A percentile compares a stretch with the other conserved stretches of the same genome.
Conservation (phyloP, 2,113 vertebrate genomes). For the Dermatemys mawii region DNA sequence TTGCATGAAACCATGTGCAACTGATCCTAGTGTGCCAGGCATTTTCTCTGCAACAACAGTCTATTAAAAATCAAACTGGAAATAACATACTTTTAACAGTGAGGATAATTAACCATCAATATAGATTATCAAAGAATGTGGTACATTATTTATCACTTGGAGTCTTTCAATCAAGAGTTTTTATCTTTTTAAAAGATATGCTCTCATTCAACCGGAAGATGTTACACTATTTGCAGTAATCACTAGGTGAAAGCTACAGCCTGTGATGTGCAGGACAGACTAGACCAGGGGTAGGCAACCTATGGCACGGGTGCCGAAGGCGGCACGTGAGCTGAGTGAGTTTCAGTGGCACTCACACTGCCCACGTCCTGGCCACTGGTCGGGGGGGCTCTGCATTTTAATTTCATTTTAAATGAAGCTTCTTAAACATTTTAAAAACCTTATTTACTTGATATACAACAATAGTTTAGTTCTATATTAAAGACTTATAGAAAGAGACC, state of each 20-base stretch:
- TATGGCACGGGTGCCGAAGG: no score
- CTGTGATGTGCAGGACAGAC: not conserved
- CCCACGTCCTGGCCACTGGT: no score
- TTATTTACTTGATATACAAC: no score
- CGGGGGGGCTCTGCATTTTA: no score
- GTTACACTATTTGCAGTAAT: not conserved
- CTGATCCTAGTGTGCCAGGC: not conserved
- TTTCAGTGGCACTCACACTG: no score
- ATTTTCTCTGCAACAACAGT: not conserved
- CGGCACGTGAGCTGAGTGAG: no score
- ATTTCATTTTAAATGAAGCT: no score
- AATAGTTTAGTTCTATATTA: no score
- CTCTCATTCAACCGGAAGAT: not conserved
- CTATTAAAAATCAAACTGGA: not conserved
- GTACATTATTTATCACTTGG: not conserved
- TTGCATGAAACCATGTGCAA: not conserved
- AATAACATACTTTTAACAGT: not conserved
- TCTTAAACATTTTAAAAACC: no score
- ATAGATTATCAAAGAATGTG: not conserved
- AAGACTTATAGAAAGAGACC: no score
- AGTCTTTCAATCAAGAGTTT: not conserved
- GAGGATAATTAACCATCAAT: not conserved
- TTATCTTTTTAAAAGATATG: not conserved
- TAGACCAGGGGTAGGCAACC: no score
- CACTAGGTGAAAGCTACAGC: not conserved